phyloP scores from a whole-genome alignment of 2,888 invertebrate species.

The Lottia scabra region DNA sequence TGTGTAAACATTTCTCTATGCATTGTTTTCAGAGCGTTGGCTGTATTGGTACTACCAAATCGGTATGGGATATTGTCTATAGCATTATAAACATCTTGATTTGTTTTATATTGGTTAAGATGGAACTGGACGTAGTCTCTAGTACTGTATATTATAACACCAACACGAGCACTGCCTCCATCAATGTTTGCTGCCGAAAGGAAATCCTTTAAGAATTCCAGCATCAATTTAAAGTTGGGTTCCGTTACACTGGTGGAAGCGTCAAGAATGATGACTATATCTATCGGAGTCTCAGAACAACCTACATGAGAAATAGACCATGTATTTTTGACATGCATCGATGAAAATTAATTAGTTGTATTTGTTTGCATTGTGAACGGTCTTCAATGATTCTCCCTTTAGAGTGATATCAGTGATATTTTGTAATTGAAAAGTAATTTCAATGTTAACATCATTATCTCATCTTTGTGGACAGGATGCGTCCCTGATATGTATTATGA shows the following conservation, averaged over 20 bases:
- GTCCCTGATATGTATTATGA: no score
- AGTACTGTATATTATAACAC: conserved; percentile 55
- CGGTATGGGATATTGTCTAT: conserved; percentile 50
- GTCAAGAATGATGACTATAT: conserved; percentile 60
- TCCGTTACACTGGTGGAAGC: conserved; percentile 59
- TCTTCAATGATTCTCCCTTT: no score
- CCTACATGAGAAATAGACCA: conserved; percentile 14
- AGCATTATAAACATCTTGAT: conserved; percentile 44
- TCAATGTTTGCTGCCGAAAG: conserved; percentile 49
- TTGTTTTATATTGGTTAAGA: conserved; percentile 43
- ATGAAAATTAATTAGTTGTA: no score
- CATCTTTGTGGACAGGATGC: no score
- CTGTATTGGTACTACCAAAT: conserved; percentile 62
- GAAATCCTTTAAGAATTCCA: conserved; percentile 52
- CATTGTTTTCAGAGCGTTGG: conserved; percentile 54
- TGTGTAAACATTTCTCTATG: conserved; percentile 48
- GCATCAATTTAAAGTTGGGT: conserved; percentile 49
- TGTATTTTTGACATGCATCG: no score
- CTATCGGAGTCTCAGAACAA: conserved; percentile 37
- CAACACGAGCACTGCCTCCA: conserved; percentile 52
- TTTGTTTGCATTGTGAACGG: no score
- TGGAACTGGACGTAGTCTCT: conserved; percentile 50
- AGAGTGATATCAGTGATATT: no score
- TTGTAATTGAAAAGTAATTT: no score
- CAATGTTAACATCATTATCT: no score